phyloP scores from a whole-genome alignment of 1,140 invertebrate genomes.

The Pomacea maculata region DNA sequence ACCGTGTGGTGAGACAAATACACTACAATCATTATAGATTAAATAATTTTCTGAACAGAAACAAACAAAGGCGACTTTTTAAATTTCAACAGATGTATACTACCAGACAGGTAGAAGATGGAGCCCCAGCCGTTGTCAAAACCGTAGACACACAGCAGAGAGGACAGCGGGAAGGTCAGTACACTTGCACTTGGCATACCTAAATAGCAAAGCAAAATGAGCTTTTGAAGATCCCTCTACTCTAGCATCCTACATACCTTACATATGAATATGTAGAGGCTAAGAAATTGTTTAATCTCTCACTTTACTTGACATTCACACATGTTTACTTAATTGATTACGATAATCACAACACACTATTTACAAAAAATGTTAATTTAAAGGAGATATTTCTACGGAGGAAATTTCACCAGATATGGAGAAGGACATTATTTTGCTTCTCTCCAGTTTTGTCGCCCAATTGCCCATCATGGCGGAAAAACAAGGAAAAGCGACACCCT shows the following conservation, averaged over 20 bases:
- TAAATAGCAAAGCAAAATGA: background rate
- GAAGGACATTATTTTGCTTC: conserved; percentile 52
- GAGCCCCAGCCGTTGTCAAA: too few species aligned
- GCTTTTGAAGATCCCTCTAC: background rate
- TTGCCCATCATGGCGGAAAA: conserved; percentile 77
- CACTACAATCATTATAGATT: too few species aligned
- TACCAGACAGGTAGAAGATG: conserved; percentile 45
- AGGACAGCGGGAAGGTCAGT: background rate
- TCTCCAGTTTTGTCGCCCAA: conserved; percentile 60
- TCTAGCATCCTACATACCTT: background rate
- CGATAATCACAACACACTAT: too few species aligned
- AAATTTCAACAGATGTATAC: too few species aligned
- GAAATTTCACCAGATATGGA: conserved; percentile 47
- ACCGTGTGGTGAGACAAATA: too few species aligned
- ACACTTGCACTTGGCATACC: background rate
- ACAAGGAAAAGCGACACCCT: conserved; percentile 89
- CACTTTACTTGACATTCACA: background rate
- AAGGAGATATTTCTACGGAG: too few species aligned
- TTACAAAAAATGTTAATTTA: too few species aligned
- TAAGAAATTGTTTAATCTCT: background rate
- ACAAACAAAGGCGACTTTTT: too few species aligned
- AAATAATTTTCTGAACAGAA: too few species aligned
- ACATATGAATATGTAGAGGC: background rate
- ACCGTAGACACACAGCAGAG: background rate
- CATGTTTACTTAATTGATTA: too few species aligned